phyloP scores from a whole-genome alignment of 2,888 invertebrate genomes.

The Orchesellides sinensis region DNA sequence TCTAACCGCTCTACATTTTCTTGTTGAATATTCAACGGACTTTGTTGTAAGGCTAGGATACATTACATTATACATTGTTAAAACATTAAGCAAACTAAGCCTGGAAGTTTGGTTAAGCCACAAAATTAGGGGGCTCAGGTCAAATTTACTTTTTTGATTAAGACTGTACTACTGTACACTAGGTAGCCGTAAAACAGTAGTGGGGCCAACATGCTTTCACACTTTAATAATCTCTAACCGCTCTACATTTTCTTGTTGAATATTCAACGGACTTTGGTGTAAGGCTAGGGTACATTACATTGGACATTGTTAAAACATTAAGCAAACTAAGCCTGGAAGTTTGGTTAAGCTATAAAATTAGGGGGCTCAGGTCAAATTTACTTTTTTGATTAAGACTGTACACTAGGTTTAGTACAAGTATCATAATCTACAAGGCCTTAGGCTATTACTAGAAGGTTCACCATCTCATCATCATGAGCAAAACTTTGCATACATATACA shows the following conservation, averaged over 20 bases:
- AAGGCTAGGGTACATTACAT: not conserved
- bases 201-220: constrained; percentile 19
- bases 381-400: not conserved
- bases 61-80: not conserved
- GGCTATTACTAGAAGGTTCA: constrained; percentile 40
- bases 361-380: not conserved
- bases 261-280: not conserved
- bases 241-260: constrained; percentile 2
- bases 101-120: constrained; percentile 27
- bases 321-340: not conserved
- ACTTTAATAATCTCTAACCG: constrained; percentile 14
- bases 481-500: constrained; percentile 2
- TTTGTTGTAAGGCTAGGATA: not conserved
- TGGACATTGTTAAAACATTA: not conserved
- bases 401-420: constrained; percentile 7
- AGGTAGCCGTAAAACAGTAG: constrained; percentile 59
- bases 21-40: not conserved
- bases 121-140: constrained; percentile 13
- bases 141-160: constrained; percentile 1
- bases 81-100: too few species aligned
- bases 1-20: constrained; percentile 12
- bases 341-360: constrained; percentile 31
- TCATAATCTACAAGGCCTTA: constrained; percentile 27
- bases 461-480: constrained; percentile 42
- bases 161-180: too few species aligned